A percentile compares a stretch with the other conserved stretches of the same genome.
phyloP scores from a whole-genome alignment of 2,888 invertebrate genomes.

The Lissonota sp. region DNA sequence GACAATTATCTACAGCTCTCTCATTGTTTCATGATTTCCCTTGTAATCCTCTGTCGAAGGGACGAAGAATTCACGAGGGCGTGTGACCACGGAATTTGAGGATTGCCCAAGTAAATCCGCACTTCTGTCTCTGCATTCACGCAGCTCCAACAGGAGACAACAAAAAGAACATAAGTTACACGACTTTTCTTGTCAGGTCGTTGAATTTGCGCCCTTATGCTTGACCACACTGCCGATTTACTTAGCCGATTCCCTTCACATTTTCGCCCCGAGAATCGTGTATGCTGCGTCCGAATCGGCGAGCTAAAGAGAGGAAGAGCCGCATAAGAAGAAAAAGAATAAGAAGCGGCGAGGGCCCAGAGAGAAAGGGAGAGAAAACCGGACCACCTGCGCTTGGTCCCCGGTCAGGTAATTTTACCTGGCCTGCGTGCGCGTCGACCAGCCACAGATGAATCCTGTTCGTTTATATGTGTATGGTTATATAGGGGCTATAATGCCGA shows the following conservation, averaged over 20 bases:
- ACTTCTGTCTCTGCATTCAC: too few species aligned
- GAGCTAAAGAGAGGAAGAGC: slow-evolving; percentile 3
- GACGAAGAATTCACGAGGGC: slow-evolving; percentile 23
- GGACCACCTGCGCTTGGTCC: slow-evolving; percentile 62
- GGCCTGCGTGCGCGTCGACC: slow-evolving; percentile 44
- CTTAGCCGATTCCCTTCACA: slow-evolving; percentile 8
- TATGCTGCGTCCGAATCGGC: not conserved
- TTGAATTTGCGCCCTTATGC: too few species aligned
- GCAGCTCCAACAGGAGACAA: too few species aligned
- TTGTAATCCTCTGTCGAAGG: slow-evolving; percentile 5
- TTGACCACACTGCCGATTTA: too few species aligned
- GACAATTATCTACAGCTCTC: too few species aligned
- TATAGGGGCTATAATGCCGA: not conserved
- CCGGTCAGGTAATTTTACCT: slow-evolving; percentile 64
- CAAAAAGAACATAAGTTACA: too few species aligned
- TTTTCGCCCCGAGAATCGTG: slow-evolving; percentile 14
- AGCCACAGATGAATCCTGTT: slow-evolving; percentile 17
- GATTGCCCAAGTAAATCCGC: too few species aligned
- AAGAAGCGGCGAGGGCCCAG: slow-evolving; percentile 48
- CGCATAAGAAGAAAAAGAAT: not conserved
- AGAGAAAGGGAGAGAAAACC: slow-evolving; percentile 39
- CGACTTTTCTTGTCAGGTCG: too few species aligned
- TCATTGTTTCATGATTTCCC: not conserved
- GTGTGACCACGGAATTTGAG: slow-evolving; percentile 20
- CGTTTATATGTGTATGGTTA: not conserved